Base-by-base conservation (phyloP, 2,113 vertebrate genomes). In the Vombatus ursinus region DNA sequence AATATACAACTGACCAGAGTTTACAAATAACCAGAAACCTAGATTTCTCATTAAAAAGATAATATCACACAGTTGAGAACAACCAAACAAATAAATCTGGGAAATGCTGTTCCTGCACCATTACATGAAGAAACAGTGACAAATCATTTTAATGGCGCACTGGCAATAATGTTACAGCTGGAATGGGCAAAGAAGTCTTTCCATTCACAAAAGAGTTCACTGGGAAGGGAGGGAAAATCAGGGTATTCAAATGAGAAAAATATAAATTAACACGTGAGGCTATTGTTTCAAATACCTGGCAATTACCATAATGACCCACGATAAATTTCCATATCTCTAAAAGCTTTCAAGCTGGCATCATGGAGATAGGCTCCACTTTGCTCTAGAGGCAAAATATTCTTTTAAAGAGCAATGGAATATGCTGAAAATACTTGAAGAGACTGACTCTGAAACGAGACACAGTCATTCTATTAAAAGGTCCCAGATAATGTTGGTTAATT, bases 41-140 rank as follows among this genome's bases (percentile, higher is more conserved):
- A 37, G 26, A 92, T 91, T 97, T 97, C 96, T 93, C 95, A 97
- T 97, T 97, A 97, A 96, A 92, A 91, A 93, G 26, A 92, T 53
- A 95, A 1, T 61, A 96, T 89, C 7, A 0, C 77, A 26, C 37
- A 93, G 1, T 61, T 96, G 50, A 96, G 37, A 97, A 93, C 1
- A 52, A 37, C 48, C 95, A 68, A 97, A 95, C 14, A 97, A 98
- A 96, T 95, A 95, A 94, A 97, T 97, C 89, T 91, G 53, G n/a
- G 48, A 97, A 98, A 96, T 50, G 22, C 94, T 92, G 52, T 93
- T 90, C 77, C 61, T 12, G 50, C 47, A 12, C 52, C 94, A 49
- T 95, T 95, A 90, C 48, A 54, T 95, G 94, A 94, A 96, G 48
- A 92, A 96, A 91, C 0, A 93, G 47, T 0, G 49, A 96, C 93